Base-by-base conservation (phyloP, 2,888 invertebrate genomes). In the Tetragnatha montana region DNA sequence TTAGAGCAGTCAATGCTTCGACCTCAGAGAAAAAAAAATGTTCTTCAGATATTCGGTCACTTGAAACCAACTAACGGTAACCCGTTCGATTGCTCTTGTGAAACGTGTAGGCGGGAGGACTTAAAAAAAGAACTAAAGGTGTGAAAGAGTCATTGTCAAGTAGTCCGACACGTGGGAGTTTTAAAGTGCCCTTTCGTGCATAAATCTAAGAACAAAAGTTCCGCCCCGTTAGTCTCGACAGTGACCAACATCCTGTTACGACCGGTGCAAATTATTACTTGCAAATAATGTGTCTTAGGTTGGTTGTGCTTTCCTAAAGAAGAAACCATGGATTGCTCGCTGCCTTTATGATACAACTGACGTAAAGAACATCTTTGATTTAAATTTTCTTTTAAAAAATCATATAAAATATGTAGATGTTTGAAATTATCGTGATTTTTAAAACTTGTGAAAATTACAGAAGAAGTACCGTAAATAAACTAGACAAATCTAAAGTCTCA, bases 81-180 rank as follows among this genome's bases (percentile, higher is more conserved):
- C 10, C 10, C 14, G 17, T 60, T 60, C 60, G 60, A 60, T 60
- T 60, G 10, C 60, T 60, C 60, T 60, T 60, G 60, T 60, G 60
- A 22, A 21, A 22, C 14, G 78, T 21, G 78, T 78, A 47, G 78
- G 78, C 17, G 78, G 14, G 6, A 8, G 17, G 60, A 60, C 17
- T 17, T 12, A 60, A 60, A 60, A 17, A 51, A 21, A 60, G 78
- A 78, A 78, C 78, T 78, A 3, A 76, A 78, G 78, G 71, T 73
- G 51, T 70, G 81, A 81, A 69, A 51, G 81, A 71, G 81, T 81
- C 81, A 81, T 81, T 81, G 81, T 81, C 81, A 73, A 73, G 50
- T 22, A 22, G 51, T 49, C 14, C 12, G 8, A 8, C 21, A 51
- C 51, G 81, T 81, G 81, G 81, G 81, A 70, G 73, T 22, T 81